phyloP scores from a whole-genome alignment of 2,888 invertebrate genomes.

The Dynastes grantii region DNA sequence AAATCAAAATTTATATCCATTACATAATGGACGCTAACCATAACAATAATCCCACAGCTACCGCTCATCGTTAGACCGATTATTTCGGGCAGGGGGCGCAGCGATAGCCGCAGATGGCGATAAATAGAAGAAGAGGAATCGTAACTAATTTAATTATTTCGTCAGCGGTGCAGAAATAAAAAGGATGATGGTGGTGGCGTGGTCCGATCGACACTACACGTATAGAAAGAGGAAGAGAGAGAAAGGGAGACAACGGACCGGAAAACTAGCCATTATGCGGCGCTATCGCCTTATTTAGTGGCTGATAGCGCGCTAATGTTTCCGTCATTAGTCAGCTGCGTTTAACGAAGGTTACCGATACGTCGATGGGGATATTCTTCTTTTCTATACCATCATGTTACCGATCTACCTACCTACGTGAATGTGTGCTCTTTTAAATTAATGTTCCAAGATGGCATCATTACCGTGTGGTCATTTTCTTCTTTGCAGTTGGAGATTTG shows the following conservation, averaged over 20 bases:
- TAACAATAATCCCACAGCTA: slow-evolving; percentile 3
- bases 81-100: slow-evolving; percentile 1
- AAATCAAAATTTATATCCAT: slow-evolving; percentile 33
- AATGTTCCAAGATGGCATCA: no score
- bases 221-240: slow-evolving; percentile 24
- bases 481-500: neutral
- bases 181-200: slow-evolving; percentile 55
- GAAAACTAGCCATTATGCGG: slow-evolving; percentile 68
- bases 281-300: slow-evolving; percentile 69
- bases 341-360: slow-evolving; percentile 70
- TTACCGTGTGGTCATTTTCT: neutral
- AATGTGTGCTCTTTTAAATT: neutral
- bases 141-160: slow-evolving; percentile 48
- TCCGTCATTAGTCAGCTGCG: slow-evolving; percentile 71
- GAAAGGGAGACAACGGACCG: slow-evolving; percentile 63
- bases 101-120: slow-evolving; percentile 22
- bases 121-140: slow-evolving; percentile 31
- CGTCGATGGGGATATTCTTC: slow-evolving; percentile 63
- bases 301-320: slow-evolving; percentile 69
- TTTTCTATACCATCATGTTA: slow-evolving; percentile 18
- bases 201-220: slow-evolving; percentile 42
- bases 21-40: slow-evolving; percentile 17
- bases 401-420: neutral
- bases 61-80: slow-evolving; percentile 4
- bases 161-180: slow-evolving; percentile 50